Evolutionary conservation across 2,888 invertebrate species (phyloP).

Genomic region (Hoplodrina ambigua): DNA sequence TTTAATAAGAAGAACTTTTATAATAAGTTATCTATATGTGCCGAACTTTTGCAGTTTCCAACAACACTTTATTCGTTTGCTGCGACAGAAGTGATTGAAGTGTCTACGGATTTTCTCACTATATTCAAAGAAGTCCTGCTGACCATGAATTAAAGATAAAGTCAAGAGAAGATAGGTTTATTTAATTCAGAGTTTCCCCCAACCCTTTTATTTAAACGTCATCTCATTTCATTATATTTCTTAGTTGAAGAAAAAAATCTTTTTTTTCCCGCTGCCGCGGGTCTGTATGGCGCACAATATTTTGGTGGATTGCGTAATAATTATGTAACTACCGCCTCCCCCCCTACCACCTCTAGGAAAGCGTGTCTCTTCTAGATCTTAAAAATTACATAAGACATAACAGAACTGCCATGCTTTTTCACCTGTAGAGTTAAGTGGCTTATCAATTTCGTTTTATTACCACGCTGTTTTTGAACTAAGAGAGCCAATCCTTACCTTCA

Average conservation of each 20-base stretch:
- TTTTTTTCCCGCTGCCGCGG: too few species aligned
- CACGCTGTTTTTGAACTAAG: not conserved
- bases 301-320: too few species aligned
- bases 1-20: not conserved
- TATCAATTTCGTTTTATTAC: conserved; percentile 1
- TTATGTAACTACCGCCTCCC: too few species aligned
- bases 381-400: not conserved
- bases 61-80: conserved; percentile 19
- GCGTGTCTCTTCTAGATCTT: conserved; percentile 19
- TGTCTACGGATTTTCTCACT: conserved; percentile 8
- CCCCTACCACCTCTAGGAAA: not conserved
- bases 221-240: too few species aligned
- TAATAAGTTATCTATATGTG: not conserved
- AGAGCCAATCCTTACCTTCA: too few species aligned
- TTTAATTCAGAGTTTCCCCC: conserved; percentile 4
- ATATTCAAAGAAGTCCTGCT: conserved; percentile 8
- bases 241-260: too few species aligned
- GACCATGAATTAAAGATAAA: conserved; percentile 16
- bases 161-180: not conserved
- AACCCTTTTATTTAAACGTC: too few species aligned
- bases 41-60: conserved; percentile 45
- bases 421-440: conserved; percentile 6
- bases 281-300: too few species aligned
- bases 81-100: conserved; percentile 24
- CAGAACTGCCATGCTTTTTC: conserved; percentile 20